Conservation (phyloP, 2,797 vertebrate species). For the Pterois miles region DNA sequence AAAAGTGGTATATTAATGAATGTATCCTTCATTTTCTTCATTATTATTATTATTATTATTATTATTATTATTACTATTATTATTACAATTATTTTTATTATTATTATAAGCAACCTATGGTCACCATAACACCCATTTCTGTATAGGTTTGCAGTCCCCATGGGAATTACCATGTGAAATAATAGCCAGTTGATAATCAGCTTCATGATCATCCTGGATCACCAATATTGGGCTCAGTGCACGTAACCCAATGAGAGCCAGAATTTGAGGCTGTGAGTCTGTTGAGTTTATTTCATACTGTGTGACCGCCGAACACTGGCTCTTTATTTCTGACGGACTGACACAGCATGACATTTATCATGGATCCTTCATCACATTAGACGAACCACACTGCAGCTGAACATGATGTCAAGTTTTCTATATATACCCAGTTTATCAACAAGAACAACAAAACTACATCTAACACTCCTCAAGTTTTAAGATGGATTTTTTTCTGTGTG, state of each 20-base stretch:
- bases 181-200: no score
- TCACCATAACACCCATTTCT: no score
- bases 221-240: neutral
- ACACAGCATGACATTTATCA: constrained; percentile 17
- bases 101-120: no score
- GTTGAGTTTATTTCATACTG: neutral
- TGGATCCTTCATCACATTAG: neutral
- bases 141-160: no score
- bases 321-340: constrained; percentile 6
- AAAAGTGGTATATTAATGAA: no score
- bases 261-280: neutral
- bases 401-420: neutral
- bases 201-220: neutral
- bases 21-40: no score
- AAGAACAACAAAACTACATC: neutral
- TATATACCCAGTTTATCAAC: neutral
- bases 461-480: neutral
- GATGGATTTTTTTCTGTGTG: neutral
- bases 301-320: neutral
- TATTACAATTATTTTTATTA: no score
- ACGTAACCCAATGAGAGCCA: neutral
- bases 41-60: no score
- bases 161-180: no score
- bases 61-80: no score
- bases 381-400: neutral